These are phyloP conservation scores for Phengaris alcon DNA, from an alignment of 2,888 invertebrate species.

Conservation along the genomic window DNA sequence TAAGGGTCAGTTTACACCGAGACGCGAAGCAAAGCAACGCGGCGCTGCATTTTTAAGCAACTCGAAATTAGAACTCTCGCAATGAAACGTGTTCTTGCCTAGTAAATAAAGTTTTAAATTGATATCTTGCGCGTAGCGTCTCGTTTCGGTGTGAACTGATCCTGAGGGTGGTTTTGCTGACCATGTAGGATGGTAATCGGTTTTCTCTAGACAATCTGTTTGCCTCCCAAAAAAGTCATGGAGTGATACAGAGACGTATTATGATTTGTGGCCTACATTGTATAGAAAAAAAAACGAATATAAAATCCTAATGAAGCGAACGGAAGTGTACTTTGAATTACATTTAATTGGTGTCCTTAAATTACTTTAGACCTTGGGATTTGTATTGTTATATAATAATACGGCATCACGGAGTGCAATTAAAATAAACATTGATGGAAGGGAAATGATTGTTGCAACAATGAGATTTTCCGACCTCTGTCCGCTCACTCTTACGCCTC, in stretches of 20 bases:
- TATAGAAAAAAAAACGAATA: neutral
- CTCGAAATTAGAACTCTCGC: too few relatives aligned
- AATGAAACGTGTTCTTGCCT: too few relatives aligned
- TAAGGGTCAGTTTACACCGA: too few relatives aligned
- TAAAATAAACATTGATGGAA: slow-evolving; percentile 32
- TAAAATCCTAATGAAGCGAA: neutral
- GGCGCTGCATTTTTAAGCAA: too few relatives aligned
- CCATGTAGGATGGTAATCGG: too few relatives aligned
- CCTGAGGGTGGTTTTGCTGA: too few relatives aligned
- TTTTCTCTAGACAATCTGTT: too few relatives aligned
- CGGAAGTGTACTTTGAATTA: neutral
- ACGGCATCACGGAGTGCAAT: slow-evolving; percentile 27
- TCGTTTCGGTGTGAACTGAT: too few relatives aligned
- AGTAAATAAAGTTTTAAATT: too few relatives aligned
- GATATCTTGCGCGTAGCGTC: too few relatives aligned
- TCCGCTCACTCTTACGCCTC: too few relatives aligned
- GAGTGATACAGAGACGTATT: neutral
- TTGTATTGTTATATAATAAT: slow-evolving; percentile 39
- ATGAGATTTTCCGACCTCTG: slow-evolving; percentile 10
- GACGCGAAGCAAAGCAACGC: too few relatives aligned
- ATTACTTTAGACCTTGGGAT: slow-evolving; percentile 40
- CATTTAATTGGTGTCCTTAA: slow-evolving; percentile 36
- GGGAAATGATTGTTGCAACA: slow-evolving; percentile 29
- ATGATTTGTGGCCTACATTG: neutral
- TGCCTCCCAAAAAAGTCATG: neutral